Evolutionary conservation across 2,113 vertebrate genomes (phyloP), one percentile per base, ranked within the genome.

Genomic region (Tretioscincus oriximinensis): DNA sequence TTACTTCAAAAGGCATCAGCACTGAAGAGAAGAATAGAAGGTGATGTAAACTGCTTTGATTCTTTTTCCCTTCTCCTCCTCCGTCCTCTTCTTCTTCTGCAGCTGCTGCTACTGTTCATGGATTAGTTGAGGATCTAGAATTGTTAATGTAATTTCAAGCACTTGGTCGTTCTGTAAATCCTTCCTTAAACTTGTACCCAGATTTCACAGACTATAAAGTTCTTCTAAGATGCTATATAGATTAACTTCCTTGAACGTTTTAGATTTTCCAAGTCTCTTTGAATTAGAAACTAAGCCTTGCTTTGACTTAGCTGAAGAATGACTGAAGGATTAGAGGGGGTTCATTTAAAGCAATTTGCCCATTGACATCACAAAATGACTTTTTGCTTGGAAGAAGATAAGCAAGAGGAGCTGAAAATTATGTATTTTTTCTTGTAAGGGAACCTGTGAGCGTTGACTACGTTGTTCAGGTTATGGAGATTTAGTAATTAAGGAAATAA

Each of bases 401-500:
- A 60, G 51, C 21, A 67, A 78, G 45, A 80, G 0, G 0, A 82
- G 21, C 9, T 78, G 28, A 67, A 70, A 47, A 85, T 74, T 81
- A 65, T 88, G 71, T 77, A 81, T 24, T 82, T 92, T 90, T 88
- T 79, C 83, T 90, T 54, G 73, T 64, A 76, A 82, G 68, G 84
- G 49, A 84, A 85, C 67, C 78, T 92, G 81, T 86, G 88, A 93
- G 66, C 78, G 63, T 80, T 90, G 94, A 83, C 76, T 82, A 5
- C 21, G 0, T 88, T 71, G 35, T 61, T 16, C 49, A 83, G 29
- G 16, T 84, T 90, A 88, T 82, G 82, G 89, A 91, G 92, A 92
- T 87, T 89, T 89, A 73, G 80, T 18, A 84, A 94, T 93, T 92
- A 91, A 92, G 91, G 64, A 92, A 92, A 88, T 89, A 81, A 54